Evolutionary conservation across 2,113 vertebrate species (phyloP).

Genomic region (Tapirus terrestris): DNA sequence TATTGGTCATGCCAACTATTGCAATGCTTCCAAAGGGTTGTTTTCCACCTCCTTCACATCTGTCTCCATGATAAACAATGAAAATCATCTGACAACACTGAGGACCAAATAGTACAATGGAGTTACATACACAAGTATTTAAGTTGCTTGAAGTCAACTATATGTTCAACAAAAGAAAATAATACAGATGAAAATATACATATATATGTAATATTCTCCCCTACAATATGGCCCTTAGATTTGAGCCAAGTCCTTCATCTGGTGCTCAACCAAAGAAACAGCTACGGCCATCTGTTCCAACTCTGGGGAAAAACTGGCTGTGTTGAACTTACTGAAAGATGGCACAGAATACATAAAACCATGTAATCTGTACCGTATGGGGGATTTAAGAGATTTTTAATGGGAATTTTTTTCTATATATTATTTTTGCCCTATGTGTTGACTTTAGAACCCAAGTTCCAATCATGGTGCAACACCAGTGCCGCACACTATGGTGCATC

Average conservation of each 20-base stretch:
- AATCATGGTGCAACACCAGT: not conserved
- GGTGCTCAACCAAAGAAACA: slow-evolving; percentile 77
- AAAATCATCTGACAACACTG: not conserved
- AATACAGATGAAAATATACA: slow-evolving; percentile 63
- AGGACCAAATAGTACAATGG: not conserved
- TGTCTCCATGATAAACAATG: not conserved
- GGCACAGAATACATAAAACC: slow-evolving; percentile 13
- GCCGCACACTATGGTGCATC: not conserved
- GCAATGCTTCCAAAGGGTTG: not conserved
- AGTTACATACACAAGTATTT: slow-evolving; percentile 19
- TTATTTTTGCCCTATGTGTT: not conserved
- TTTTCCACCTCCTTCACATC: not conserved
- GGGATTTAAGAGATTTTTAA: not conserved
- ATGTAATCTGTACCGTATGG: not conserved
- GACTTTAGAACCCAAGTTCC: not conserved
- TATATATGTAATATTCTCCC: not conserved
- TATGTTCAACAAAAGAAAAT: slow-evolving; percentile 68
- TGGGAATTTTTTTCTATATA: not conserved
- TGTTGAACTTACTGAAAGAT: slow-evolving; percentile 37
- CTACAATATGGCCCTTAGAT: slow-evolving; percentile 71
- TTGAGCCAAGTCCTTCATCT: slow-evolving; percentile 76
- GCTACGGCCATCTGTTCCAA: slow-evolving; percentile 75
- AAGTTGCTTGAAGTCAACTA: slow-evolving; percentile 56
- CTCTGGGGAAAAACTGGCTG: slow-evolving; percentile 54
- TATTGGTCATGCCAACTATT: slow-evolving; percentile 9